Conservation (phyloP, 1,140 invertebrate genomes). For the Orius insidiosus region DNA sequence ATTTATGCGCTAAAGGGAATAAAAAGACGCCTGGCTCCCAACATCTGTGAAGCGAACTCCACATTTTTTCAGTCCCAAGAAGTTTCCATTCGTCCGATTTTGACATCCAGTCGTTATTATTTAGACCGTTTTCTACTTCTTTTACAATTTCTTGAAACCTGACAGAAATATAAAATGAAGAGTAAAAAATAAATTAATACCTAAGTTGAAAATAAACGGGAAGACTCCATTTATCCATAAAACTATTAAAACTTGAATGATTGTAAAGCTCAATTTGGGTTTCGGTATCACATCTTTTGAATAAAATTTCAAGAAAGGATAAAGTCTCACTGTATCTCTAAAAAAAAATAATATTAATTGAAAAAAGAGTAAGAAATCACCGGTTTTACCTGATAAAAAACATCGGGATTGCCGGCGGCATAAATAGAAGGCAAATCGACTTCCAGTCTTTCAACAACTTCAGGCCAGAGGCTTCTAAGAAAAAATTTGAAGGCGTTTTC, state of each 20-base stretch:
- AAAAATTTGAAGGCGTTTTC: constrained; percentile 48
- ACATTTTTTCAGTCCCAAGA: constrained; percentile 29
- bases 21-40: constrained; percentile 62
- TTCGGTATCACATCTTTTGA: constrained; percentile 40
- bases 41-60: constrained; percentile 41
- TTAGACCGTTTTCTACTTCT: constrained; percentile 39
- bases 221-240: constrained; percentile 78
- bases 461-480: constrained; percentile 75
- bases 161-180: constrained; percentile 17
- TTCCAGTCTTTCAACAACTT: constrained; percentile 60
- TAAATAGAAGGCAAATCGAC: constrained; percentile 64
- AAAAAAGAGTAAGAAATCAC: constrained; percentile 4
- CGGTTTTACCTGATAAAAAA: constrained; percentile 49
- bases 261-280: constrained; percentile 36
- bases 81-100: constrained; percentile 15
- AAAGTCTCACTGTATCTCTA: constrained; percentile 63
- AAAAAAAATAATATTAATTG: constrained; percentile 24
- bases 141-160: constrained; percentile 79
- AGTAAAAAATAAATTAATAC: too few species aligned
- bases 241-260: constrained; percentile 47
- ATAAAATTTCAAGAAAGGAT: constrained; percentile 59
- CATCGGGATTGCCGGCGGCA: constrained; percentile 76
- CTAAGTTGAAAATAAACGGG: constrained; percentile 89
- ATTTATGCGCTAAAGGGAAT: constrained; percentile 50
- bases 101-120: constrained; percentile 18